Conservation (phyloP, 2,797 vertebrate species). For the Mormyrops boulengeri region DNA sequence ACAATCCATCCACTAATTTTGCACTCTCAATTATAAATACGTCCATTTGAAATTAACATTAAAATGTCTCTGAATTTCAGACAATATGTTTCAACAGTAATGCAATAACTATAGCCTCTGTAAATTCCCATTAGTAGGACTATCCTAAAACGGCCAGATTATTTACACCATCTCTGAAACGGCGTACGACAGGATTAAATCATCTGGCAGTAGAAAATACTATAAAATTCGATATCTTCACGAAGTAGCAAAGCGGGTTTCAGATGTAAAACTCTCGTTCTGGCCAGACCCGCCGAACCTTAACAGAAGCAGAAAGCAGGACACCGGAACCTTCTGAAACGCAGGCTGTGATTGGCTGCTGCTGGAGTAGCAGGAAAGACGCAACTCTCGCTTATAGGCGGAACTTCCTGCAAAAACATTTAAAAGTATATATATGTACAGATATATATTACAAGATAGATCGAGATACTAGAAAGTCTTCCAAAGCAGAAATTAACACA, state of each 20-base stretch:
- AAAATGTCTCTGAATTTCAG: neutral
- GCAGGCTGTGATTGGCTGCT: neutral
- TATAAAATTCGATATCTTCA: neutral
- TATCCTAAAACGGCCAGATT: neutral
- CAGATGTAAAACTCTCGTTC: neutral
- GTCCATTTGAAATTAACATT: neutral
- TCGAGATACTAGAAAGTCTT: neutral
- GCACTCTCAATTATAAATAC: neutral
- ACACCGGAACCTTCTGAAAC: neutral
- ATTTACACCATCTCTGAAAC: neutral
- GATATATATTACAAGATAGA: neutral
- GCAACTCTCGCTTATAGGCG: no score
- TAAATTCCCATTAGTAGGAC: neutral
- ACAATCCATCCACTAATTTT: neutral
- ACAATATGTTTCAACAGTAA: neutral
- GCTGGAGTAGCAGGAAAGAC: neutral
- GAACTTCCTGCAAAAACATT: constrained; percentile 1
- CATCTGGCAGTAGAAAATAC: neutral
- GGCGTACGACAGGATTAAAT: neutral
- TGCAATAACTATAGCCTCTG: neutral
- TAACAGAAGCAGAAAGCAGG: neutral
- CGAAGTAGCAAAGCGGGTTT: neutral
- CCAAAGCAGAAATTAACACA: neutral
- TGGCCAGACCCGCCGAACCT: neutral
- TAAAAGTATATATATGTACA: neutral